Percentiles rank a stretch among this genome's conserved stretches.
These are phyloP conservation scores for Rutpela maculata DNA, from an alignment of 2,888 invertebrate species.

Conservation along the genomic window DNA sequence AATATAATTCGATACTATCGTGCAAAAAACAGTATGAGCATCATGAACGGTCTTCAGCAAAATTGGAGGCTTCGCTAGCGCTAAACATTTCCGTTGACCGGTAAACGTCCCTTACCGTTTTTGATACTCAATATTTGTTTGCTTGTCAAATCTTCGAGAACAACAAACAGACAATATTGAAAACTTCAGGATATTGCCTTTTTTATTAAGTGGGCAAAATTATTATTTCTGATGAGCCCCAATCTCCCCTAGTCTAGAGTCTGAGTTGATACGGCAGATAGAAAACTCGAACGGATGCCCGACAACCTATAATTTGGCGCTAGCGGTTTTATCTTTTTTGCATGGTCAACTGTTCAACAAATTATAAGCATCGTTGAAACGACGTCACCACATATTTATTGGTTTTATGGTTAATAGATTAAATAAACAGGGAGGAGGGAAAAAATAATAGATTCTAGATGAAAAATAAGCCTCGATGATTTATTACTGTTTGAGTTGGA, in stretches of 20 bases:
- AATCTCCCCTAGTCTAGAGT: conserved; percentile 20
- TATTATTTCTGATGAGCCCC: neutral
- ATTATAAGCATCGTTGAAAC: conserved; percentile 43
- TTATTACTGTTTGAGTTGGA: conserved; percentile 8
- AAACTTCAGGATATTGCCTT: too few species aligned
- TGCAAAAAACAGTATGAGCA: too few species aligned
- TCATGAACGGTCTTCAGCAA: too few species aligned
- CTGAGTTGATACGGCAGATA: conserved; percentile 23
- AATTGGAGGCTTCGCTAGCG: too few species aligned
- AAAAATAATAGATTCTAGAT: conserved; percentile 29
- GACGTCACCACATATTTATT: conserved; percentile 43
- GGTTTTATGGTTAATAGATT: conserved; percentile 42
- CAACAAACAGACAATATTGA: too few species aligned
- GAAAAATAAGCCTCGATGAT: conserved; percentile 16
- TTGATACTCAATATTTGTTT: too few species aligned
- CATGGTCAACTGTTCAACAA: conserved; percentile 34
- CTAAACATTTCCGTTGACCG: too few species aligned
- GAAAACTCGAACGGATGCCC: conserved; percentile 34
- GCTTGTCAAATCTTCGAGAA: too few species aligned
- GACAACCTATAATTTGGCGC: conserved; percentile 38
- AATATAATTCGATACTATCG: too few species aligned
- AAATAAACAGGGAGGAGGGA: conserved; percentile 30
- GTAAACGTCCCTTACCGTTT: too few species aligned
- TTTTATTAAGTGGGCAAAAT: too few species aligned
- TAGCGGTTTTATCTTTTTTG: conserved; percentile 39